Base-by-base conservation (phyloP, 2,113 vertebrate species). In the Morone chrysops region DNA sequence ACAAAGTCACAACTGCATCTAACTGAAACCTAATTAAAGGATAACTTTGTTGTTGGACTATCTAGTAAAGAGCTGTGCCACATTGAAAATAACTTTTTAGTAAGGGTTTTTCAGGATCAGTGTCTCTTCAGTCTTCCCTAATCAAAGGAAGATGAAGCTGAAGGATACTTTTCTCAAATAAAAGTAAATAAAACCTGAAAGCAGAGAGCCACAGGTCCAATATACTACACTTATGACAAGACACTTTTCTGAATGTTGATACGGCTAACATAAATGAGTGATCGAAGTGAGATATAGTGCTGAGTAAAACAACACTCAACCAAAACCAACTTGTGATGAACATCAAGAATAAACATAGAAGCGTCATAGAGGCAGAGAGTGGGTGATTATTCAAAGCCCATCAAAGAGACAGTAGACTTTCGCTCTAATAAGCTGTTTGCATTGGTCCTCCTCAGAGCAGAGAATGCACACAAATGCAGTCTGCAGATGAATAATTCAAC, bases 381-480 rank as follows among this genome's bases (percentile, higher is more conserved):
- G 70, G 74, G 70, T 81, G 86, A 90, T 78, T 87, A 92, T 86
- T 87, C 83, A 79, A 78, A 90, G 38, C 59, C 70, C 75, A 83
- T 92, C 84, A 94, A 91, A 90, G 82, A 79, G 62, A 80, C 43
- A 38, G 51, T 40, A 83, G 75, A 71, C 81, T 88, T 78, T 77
- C 12, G 13, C 70, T 84, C 78, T 87, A 89, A 92, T 87, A 86
- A 93, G 87, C 83, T 80, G 82, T 89, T 87, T 87, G 77, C 87
- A 78, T 59, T 22, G 17, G 84, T 90, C 57, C 66, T 85, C 78
- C 69, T 71, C 71, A 60, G 70, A 87, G 73, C 40, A 61, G 63
- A 81, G 81, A 75, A 80, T 56, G 66, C 68, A 72, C 81, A 87
- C 70, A 83, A 86, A 91, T 84, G 60, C 53, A 63, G 57, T 48